Percentiles rank a stretch among this genome's conserved stretches.
These are phyloP conservation scores for Telmatochromis sp. DNA, from an alignment of 2,113 vertebrate species.

Conservation along the genomic window DNA sequence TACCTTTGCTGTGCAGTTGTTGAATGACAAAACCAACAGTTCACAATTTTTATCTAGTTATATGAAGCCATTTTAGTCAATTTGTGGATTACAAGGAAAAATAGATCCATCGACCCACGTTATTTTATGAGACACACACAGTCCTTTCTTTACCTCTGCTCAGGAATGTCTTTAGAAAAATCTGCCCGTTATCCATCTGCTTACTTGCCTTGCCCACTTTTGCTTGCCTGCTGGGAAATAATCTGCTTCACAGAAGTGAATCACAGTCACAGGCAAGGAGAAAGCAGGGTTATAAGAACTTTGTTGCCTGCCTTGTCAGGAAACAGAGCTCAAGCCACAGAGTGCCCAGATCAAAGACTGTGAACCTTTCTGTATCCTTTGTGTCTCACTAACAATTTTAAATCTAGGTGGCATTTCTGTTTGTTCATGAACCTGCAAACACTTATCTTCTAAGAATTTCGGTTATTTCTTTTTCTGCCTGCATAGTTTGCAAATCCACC, in stretches of 20 bases:
- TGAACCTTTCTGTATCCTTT: not conserved
- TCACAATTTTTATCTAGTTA: not conserved
- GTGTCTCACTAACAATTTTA: not conserved
- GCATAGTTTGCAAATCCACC: not conserved
- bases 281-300: not conserved
- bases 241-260: not conserved
- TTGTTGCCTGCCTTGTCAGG: not conserved
- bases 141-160: not conserved
- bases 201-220: not conserved
- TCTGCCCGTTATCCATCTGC: not conserved
- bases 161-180: not conserved
- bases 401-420: not conserved
- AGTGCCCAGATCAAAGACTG: not conserved
- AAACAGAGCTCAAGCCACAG: not conserved
- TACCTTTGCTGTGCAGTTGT: not conserved
- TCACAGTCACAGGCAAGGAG: not conserved
- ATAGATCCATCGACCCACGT: not conserved
- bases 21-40: not conserved
- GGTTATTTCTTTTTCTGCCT: not conserved
- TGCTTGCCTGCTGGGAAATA: not conserved
- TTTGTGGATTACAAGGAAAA: not conserved
- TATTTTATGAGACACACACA: not conserved
- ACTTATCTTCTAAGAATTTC: not conserved
- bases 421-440: not conserved
- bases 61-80: not conserved